phyloP scores from a whole-genome alignment of 2,888 invertebrate genomes.

The Crepidodera aurea region DNA sequence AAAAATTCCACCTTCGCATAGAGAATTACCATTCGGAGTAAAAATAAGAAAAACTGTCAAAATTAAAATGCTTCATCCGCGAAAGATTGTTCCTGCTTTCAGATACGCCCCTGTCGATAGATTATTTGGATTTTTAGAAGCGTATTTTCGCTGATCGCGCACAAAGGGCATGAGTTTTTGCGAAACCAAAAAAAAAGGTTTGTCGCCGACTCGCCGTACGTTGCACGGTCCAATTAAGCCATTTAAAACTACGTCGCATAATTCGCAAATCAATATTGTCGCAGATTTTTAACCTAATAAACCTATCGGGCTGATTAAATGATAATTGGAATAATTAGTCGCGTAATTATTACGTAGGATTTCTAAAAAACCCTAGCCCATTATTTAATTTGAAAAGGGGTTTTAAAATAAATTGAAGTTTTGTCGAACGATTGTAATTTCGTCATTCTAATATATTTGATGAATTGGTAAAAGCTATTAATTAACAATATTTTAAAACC shows the following conservation, averaged over 20 bases:
- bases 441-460: no score
- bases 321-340: not conserved
- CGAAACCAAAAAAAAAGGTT: conserved; percentile 24
- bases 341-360: no score
- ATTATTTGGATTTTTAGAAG: conserved; percentile 29
- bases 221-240: conserved; percentile 26
- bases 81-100: no score
- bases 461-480: no score
- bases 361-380: not conserved
- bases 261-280: conserved; percentile 20
- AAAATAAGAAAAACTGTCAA: no score
- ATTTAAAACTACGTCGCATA: conserved; percentile 11
- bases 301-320: not conserved
- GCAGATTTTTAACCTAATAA: conserved; percentile 9
- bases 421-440: no score
- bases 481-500: no score
- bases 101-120: conserved; percentile 8
- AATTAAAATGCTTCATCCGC: no score
- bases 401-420: no score
- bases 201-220: conserved; percentile 18
- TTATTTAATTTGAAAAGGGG: no score
- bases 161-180: conserved; percentile 28
- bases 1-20: no score
- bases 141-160: conserved; percentile 24
- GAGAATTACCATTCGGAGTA: no score